phyloP scores from a whole-genome alignment of 2,113 vertebrate species.

The Maccullochella peelii region DNA sequence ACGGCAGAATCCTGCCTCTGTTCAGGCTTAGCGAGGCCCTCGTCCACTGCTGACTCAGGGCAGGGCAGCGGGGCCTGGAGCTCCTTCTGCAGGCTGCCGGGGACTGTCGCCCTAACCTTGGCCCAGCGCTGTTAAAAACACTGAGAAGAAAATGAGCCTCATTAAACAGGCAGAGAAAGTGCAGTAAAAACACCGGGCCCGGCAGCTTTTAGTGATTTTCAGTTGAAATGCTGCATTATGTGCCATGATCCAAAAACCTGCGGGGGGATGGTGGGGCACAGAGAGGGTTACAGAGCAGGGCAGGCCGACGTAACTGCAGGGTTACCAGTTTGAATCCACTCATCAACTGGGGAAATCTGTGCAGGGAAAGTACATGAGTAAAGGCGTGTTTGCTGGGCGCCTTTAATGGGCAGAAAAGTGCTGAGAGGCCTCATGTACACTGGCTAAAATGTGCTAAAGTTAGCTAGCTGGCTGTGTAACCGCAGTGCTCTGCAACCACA shows the following conservation, averaged over 20 bases:
- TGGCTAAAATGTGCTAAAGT: neutral
- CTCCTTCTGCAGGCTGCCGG: slow-evolving; percentile 80
- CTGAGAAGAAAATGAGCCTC: slow-evolving; percentile 75
- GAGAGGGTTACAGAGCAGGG: slow-evolving; percentile 7
- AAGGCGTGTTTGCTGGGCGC: neutral
- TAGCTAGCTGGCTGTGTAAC: neutral
- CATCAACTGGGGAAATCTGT: neutral
- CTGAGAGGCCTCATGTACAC: neutral
- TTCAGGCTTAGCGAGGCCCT: slow-evolving; percentile 80
- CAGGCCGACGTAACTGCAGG: slow-evolving; percentile 1
- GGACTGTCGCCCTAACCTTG: slow-evolving; percentile 79
- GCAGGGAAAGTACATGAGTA: neutral
- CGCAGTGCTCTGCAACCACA: neutral
- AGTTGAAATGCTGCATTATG: slow-evolving; percentile 91
- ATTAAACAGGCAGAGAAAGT: slow-evolving; percentile 80
- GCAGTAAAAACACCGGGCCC: slow-evolving; percentile 66
- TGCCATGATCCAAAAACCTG: slow-evolving; percentile 57
- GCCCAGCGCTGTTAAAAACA: slow-evolving; percentile 81
- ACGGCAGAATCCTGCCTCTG: slow-evolving; percentile 78
- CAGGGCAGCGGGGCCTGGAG: slow-evolving; percentile 47
- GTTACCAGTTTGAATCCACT: slow-evolving; percentile 8
- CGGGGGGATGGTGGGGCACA: neutral
- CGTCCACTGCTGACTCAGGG: neutral
- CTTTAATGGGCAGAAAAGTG: neutral
- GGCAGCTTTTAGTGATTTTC: slow-evolving; percentile 83